These are phyloP conservation scores for Crocuta crocuta DNA, from an alignment of 2,113 vertebrate genomes.

Conservation along the genomic window DNA sequence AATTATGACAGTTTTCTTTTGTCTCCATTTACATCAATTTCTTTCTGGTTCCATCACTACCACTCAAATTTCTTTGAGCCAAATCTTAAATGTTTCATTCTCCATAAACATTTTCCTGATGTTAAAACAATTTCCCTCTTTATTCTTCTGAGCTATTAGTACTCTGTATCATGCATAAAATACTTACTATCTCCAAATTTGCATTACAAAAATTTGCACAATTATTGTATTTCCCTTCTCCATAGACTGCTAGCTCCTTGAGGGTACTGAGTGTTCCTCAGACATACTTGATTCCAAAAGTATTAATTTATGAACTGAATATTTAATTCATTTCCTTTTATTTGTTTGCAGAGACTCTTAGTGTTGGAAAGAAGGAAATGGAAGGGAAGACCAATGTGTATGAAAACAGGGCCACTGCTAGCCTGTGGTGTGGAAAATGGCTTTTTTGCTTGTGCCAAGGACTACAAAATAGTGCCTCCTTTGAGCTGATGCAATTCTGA, in stretches of 20 bases:
- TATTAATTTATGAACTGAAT: not conserved
- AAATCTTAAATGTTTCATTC: conserved; percentile 23
- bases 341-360: not conserved
- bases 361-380: not conserved
- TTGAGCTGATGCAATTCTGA: not conserved
- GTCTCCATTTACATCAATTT: not conserved
- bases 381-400: not conserved
- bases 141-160: not conserved
- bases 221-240: not conserved
- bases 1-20: not conserved
- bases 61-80: conserved; percentile 2
- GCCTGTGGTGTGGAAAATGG: not conserved
- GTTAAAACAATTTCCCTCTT: conserved; percentile 47
- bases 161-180: conserved; percentile 38
- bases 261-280: not conserved
- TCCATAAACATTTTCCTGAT: not conserved
- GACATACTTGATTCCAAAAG: not conserved
- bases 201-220: not conserved
- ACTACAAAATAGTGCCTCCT: not conserved
- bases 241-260: not conserved
- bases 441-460: not conserved
- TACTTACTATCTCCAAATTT: not conserved
- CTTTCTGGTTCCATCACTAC: not conserved
- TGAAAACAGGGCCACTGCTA: not conserved
- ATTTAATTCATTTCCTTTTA: not conserved